A percentile compares a stretch with the other conserved stretches of the same genome.
phyloP scores from a whole-genome alignment of 2,797 vertebrate species.

The Anabacerthia variegaticeps region DNA sequence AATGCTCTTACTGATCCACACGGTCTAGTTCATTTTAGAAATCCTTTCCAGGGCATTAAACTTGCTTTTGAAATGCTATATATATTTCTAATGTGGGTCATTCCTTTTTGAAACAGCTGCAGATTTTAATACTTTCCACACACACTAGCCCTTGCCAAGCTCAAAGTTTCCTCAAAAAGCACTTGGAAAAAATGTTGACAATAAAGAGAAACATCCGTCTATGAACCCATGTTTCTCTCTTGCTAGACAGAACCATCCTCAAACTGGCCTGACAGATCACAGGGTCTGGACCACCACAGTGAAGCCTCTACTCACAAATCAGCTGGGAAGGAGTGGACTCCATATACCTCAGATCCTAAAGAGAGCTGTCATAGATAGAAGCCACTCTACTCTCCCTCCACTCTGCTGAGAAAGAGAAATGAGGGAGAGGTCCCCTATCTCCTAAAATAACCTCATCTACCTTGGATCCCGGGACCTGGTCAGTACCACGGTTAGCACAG shows the following conservation, averaged over 20 bases:
- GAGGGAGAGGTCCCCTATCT: not conserved
- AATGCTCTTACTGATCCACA: not conserved
- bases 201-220: not conserved
- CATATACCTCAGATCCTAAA: not conserved
- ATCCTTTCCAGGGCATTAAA: conserved; percentile 14
- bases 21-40: not conserved
- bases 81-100: conserved; percentile 21
- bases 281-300: not conserved
- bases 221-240: not conserved
- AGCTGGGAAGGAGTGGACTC: not conserved
- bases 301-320: not conserved
- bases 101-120: conserved; percentile 30
- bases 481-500: not conserved
- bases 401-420: not conserved
- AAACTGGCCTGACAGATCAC: not conserved
- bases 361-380: rapidly evolving
- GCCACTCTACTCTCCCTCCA: not conserved
- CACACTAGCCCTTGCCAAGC: not conserved
- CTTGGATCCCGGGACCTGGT: not conserved
- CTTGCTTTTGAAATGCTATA: conserved; percentile 35
- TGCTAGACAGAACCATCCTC: not conserved
- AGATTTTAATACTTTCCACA: conserved; percentile 39
- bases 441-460: not conserved
- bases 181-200: conserved; percentile 17
- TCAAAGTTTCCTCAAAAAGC: conserved; percentile 41